Evolutionary conservation across 2,888 invertebrate genomes (phyloP).

Genomic region (Maniola hyperantus): DNA sequence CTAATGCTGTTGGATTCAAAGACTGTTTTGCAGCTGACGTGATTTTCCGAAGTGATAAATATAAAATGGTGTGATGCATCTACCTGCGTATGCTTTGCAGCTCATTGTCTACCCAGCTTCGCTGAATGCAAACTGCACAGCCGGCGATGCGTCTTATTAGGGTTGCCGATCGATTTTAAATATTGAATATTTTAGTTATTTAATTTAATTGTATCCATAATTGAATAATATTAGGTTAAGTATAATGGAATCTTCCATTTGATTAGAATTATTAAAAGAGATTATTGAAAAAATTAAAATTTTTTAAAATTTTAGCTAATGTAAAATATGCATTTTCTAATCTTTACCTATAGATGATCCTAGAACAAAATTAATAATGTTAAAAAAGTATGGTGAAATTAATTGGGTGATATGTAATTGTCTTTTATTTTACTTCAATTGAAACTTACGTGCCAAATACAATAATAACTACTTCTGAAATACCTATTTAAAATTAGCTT

Average conservation of each 20-base stretch:
- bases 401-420: too few species aligned
- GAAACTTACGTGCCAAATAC: too few species aligned
- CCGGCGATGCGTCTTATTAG: constrained; percentile 67
- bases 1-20: constrained; percentile 39
- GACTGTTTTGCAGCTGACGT: constrained; percentile 43
- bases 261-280: too few species aligned
- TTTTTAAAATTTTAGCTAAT: too few species aligned
- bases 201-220: background rate
- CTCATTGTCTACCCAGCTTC: constrained; percentile 71
- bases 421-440: too few species aligned
- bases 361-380: too few species aligned
- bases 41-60: constrained; percentile 36
- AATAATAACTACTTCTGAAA: background rate
- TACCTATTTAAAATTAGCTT: background rate
- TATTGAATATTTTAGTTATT: constrained; percentile 4
- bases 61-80: constrained; percentile 55
- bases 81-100: constrained; percentile 76
- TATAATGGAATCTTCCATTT: too few species aligned
- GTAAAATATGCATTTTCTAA: too few species aligned
- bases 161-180: constrained; percentile 57
- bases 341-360: too few species aligned
- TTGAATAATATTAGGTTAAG: background rate
- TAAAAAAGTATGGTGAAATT: too few species aligned
- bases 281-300: too few species aligned
- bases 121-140: constrained; percentile 72